Conservation (phyloP, 2,797 vertebrate genomes). For the Hemibagrus guttatus region DNA sequence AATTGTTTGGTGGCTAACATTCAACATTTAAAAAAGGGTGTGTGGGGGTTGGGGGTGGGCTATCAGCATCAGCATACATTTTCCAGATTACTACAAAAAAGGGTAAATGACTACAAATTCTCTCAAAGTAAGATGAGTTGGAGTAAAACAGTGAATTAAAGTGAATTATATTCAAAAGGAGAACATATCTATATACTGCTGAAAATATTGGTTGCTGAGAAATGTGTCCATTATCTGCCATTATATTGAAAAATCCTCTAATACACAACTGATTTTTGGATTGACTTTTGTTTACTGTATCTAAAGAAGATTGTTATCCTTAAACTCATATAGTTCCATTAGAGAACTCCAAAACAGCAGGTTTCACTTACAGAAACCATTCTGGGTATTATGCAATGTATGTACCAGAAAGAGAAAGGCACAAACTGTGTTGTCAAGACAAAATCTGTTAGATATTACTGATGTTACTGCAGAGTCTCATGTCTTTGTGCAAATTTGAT, state of each 20-base stretch:
- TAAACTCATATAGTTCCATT: neutral
- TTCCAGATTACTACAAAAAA: neutral
- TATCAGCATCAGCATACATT: neutral
- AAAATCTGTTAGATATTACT: slow-evolving; percentile 14
- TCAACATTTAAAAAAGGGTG: neutral
- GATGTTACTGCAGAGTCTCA: neutral
- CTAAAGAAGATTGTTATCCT: neutral
- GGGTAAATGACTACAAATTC: neutral
- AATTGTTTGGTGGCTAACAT: slow-evolving; percentile 14
- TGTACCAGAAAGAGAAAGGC: neutral
- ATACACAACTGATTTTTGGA: neutral
- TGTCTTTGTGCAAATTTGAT: neutral
- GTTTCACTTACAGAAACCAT: neutral
- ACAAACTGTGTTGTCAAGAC: neutral
- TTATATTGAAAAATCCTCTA: neutral
- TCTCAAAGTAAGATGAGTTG: neutral
- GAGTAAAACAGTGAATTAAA: neutral
- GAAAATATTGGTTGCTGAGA: neutral
- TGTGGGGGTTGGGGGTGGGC: too few relatives aligned
- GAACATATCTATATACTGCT: neutral
- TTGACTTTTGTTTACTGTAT: neutral
- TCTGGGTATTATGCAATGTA: neutral
- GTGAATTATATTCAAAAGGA: too few relatives aligned
- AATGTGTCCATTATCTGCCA: neutral
- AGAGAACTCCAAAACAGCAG: neutral